Base-by-base conservation (phyloP, 2,888 invertebrate species). In the Mesopsocus fuscifrons region DNA sequence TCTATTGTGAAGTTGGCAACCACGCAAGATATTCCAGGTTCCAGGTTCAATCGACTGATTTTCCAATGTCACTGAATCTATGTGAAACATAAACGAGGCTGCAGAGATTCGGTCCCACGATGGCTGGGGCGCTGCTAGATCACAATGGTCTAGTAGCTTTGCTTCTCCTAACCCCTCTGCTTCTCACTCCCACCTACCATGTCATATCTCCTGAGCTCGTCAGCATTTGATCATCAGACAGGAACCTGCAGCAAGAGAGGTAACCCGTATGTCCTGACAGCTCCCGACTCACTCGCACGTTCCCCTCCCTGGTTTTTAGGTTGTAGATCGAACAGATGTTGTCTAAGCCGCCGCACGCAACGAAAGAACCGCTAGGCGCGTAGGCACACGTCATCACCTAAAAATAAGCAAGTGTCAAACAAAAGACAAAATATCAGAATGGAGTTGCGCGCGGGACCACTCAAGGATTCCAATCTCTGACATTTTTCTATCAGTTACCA, bases 301-400 rank as follows among this genome's bases (percentile, higher is more conserved):
- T 98, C 57, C 98, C 98, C 69, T 98, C 92, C 62, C 92, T 78
- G 50, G 92, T 94, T 72, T 94, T 94, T 67, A 95, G 68, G 71
- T 92, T 88, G 68, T 89, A 92, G 65, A 98, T 98, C 62, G 95
- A 97, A 77, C 98, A 98, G 65, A 99, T 98, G 72, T 99, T 99
- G 69, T 98, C 98, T 59, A 98, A 76, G 49, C 98, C 98, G 55
- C 98, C 98, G 71, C 98, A 98, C 49, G 98, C 98, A 53, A 99
- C 98, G 66, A 87, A 99, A 59, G 88, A 92, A 56, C 98, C 97
- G 49, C 94, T 94, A 49, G 98, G 98, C 52, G 98, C 98, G 69
- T 98, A 98, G 60, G 98, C 97, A 72, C 98, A 98, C 52, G 98
- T 98, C 98, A 98, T 98, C n/a, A n/a, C n/a, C n/a, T n/a, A n/a